A percentile compares a stretch with the other conserved stretches of the same genome.
Conservation (phyloP, 2,888 invertebrate species). For the Brenthis ino region DNA sequence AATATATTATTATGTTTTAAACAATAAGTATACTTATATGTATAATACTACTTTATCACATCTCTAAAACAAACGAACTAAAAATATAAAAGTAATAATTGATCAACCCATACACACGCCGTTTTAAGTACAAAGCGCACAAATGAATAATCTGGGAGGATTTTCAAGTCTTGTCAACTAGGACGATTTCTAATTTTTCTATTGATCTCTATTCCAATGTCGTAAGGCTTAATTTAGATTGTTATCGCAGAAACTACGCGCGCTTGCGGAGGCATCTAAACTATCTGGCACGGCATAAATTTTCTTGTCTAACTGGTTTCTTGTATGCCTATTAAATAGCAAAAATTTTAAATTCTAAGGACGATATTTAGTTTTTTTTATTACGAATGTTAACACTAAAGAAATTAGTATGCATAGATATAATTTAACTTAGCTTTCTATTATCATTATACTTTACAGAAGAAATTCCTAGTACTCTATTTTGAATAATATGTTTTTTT, state of each 20-base stretch:
- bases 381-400: not conserved
- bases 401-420: not conserved
- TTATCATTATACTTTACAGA: no score
- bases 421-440: slow-evolving; percentile 1
- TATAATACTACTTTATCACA: not conserved
- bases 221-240: slow-evolving; percentile 29
- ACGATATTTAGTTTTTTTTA: slow-evolving; percentile 14
- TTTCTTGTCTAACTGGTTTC: slow-evolving; percentile 44
- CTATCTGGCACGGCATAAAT: slow-evolving; percentile 45
- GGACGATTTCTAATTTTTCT: slow-evolving; percentile 37
- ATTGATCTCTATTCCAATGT: slow-evolving; percentile 21
- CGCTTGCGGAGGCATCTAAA: slow-evolving; percentile 42
- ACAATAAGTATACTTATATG: not conserved
- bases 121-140: slow-evolving; percentile 61
- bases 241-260: slow-evolving; percentile 27
- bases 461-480: not conserved
- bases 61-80: slow-evolving; percentile 1
- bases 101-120: slow-evolving; percentile 19
- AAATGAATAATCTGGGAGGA: slow-evolving; percentile 72
- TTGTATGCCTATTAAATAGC: slow-evolving; percentile 36
- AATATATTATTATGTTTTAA: no score
- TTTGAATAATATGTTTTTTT: no score
- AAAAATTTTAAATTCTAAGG: slow-evolving; percentile 32
- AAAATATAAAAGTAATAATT: slow-evolving; percentile 22
- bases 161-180: slow-evolving; percentile 51